phyloP scores from a whole-genome alignment of 2,888 invertebrate species.

The Cyclophora albipunctata region DNA sequence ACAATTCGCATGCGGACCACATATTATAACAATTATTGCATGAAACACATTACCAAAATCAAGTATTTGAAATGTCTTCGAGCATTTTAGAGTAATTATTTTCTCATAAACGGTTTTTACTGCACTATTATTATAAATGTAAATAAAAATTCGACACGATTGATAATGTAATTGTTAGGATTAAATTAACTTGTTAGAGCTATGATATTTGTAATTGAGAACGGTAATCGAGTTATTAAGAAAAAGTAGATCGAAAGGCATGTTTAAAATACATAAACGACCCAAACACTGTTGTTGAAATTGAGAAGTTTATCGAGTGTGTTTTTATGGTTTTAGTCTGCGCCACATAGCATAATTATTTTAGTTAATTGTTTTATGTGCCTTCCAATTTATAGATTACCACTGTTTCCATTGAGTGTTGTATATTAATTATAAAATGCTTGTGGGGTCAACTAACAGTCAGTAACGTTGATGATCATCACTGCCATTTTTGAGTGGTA shows the following conservation, averaged over 20 bases:
- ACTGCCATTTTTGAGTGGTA: slow-evolving; percentile 28
- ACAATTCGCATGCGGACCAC: slow-evolving; percentile 2
- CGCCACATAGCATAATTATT: no score
- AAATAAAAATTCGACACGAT: slow-evolving; percentile 19
- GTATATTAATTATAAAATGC: no score
- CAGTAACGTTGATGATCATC: neutral
- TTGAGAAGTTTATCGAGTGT: neutral
- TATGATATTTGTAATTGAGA: slow-evolving; percentile 49
- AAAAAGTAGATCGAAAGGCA: slow-evolving; percentile 46
- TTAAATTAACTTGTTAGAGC: slow-evolving; percentile 22
- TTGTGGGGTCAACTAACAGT: no score
- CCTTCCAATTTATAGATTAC: no score
- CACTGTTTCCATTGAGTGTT: no score
- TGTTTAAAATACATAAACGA: slow-evolving; percentile 60
- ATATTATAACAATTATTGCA: slow-evolving; percentile 1
- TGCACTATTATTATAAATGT: slow-evolving; percentile 14
- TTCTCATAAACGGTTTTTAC: neutral
- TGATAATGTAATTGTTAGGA: slow-evolving; percentile 25
- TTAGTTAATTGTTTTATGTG: no score
- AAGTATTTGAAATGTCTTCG: neutral
- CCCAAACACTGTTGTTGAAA: slow-evolving; percentile 7
- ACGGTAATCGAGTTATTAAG: slow-evolving; percentile 41
- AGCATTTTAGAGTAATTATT: neutral
- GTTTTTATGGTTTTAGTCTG: neutral
- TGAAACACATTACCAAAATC: neutral